phyloP scores from a whole-genome alignment of 2,797 vertebrate species.

The Coregonus sp. region DNA sequence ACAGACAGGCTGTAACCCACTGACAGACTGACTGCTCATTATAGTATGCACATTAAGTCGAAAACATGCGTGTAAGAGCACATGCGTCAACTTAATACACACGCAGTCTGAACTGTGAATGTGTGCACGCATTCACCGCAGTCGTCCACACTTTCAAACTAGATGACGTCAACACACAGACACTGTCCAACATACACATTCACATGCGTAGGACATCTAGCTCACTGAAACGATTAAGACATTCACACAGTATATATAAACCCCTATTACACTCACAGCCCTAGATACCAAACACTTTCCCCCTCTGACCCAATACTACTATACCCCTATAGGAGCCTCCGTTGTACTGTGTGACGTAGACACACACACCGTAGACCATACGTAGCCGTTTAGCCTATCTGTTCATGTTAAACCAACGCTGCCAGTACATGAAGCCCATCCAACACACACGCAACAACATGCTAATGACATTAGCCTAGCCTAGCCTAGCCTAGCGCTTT shows the following conservation, averaged over 20 bases:
- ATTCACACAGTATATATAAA: neutral
- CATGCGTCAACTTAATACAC: conserved; percentile 8
- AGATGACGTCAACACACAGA: conserved; percentile 3
- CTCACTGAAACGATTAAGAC: neutral
- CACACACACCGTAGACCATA: conserved; percentile 35
- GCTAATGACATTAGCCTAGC: neutral
- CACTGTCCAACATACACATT: neutral
- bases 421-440: conserved; percentile 12
- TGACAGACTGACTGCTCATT: too few species aligned
- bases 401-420: conserved; percentile 36
- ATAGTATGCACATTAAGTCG: neutral
- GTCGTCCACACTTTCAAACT: neutral
- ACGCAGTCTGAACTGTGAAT: neutral
- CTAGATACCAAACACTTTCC: neutral
- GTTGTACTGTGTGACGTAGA: conserved; percentile 62
- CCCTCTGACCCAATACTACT: conserved; percentile 51
- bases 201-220: neutral
- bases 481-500: conserved; percentile 1
- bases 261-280: neutral
- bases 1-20: conserved; percentile 5
- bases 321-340: conserved; percentile 64
- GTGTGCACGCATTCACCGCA: neutral
- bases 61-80: neutral
- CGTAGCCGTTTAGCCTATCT: conserved; percentile 49
- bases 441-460: neutral